Base-by-base conservation (phyloP, 2,888 invertebrate genomes). In the Phania funesta region DNA sequence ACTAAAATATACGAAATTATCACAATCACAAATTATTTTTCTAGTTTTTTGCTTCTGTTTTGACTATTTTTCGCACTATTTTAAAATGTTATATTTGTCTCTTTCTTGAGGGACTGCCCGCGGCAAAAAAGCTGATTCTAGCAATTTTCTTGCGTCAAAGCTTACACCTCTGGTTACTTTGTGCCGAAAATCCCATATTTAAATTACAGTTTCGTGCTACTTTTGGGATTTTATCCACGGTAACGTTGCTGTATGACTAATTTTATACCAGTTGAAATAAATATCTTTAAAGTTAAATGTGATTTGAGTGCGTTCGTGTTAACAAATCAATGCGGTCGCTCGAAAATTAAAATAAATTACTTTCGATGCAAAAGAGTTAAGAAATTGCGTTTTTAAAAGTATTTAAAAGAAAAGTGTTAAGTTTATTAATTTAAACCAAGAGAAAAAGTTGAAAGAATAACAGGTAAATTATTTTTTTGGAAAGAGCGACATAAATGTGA, bases 301-400 rank as follows among this genome's bases (percentile, higher is more conserved):
- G 71, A 65, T 65, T 76, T 70, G 76, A 65, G 58, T 71, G 56
- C 76, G 75, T 56, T 71, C 71, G 65, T 75, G 74, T 50, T 68
- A 50, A 74, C 18, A 77, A 77, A 67, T 76, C 67, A n/a, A 54
- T 84, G 73, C 80, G 83, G 80, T 58, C 71, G 67, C 62, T 76
- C 56, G 52, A 16, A 64, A 62, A 65, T 22, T 67, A 62, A 68
- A 38, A 38, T 29, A 65, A 44, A 65, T 38, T 32, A 56, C 48
- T 35, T 64, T 29, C 8, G 26, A 50, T 32, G 24, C 56, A 70
- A 29, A 70, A 26, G 60, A 38, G 70, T 38, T 48, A 56, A 46
- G 11, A 56, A 50, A 52, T 22, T 73, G 22, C 50, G 48, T 50
- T 38, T 48, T 16, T 20, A 35, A 32, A 50, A 62, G 2, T 52